Conservation (phyloP, 2,888 invertebrate genomes). For the Athalia circularis region DNA sequence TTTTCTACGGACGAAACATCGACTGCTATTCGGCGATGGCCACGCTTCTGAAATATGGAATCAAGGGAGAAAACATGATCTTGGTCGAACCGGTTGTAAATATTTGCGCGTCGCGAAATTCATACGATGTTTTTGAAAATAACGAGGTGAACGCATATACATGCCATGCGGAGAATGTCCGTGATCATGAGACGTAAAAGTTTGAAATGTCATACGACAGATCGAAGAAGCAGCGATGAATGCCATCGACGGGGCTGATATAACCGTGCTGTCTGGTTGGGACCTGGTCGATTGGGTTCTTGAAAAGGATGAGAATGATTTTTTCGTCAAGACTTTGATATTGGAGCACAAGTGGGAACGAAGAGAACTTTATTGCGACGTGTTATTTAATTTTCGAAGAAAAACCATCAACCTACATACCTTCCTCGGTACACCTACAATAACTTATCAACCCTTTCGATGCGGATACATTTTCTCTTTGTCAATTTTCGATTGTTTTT, state of each 20-base stretch:
- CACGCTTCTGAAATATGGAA: constrained; percentile 78
- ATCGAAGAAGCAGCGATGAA: constrained; percentile 76
- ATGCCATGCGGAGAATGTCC: constrained; percentile 59
- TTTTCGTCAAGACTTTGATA: constrained; percentile 71
- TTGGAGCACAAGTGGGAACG: constrained; percentile 75
- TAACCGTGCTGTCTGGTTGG: constrained; percentile 76
- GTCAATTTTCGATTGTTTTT: neutral
- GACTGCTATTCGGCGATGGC: constrained; percentile 82
- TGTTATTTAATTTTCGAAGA: constrained; percentile 78
- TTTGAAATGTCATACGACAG: constrained; percentile 60
- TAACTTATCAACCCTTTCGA: neutral
- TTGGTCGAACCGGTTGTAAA: constrained; percentile 78
- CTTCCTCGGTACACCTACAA: constrained; percentile 69
- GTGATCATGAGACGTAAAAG: neutral
- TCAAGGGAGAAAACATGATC: constrained; percentile 77
- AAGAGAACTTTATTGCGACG: constrained; percentile 75
- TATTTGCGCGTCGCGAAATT: constrained; percentile 57
- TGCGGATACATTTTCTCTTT: neutral
- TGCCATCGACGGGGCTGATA: constrained; percentile 71
- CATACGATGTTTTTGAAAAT: constrained; percentile 26
- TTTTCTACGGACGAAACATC: constrained; percentile 83
- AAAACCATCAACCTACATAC: constrained; percentile 76
- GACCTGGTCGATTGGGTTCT: constrained; percentile 77
- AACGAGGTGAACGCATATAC: constrained; percentile 41
- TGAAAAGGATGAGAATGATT: constrained; percentile 57